Percentiles rank a stretch among this genome's conserved stretches.
Conservation (phyloP, 92 coral and sea anemone species). For the Actinernus sp. region DNA sequence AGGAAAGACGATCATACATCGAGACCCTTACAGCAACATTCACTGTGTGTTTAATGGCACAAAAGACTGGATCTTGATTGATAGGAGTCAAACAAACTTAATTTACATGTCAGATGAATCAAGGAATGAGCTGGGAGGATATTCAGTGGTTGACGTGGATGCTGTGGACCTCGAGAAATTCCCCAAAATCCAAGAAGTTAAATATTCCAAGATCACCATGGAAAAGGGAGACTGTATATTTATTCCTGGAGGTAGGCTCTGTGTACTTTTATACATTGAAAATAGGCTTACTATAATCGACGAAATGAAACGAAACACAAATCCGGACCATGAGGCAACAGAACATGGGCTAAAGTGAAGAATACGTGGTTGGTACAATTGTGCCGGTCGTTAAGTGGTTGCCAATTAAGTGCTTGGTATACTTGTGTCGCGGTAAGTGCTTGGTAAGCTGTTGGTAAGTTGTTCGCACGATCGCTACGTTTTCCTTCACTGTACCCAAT, state of each 20-base stretch:
- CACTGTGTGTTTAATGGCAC: conserved; percentile 97
- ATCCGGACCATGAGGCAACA: too few species aligned
- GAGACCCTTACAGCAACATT: conserved; percentile 92
- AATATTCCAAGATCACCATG: conserved; percentile 85
- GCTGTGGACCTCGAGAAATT: conserved; percentile 80
- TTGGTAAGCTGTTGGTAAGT: too few species aligned
- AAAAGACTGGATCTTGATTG: conserved; percentile 87
- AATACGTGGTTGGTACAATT: too few species aligned
- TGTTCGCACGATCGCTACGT: too few species aligned
- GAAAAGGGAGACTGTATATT: conserved; percentile 94
- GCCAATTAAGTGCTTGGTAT: too few species aligned
- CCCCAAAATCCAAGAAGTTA: conserved; percentile 80
- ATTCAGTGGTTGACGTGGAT: conserved; percentile 77
- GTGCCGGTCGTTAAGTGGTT: too few species aligned
- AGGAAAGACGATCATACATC: conserved; percentile 89
- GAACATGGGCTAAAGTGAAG: too few species aligned
- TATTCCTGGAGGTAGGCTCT: conserved; percentile 98
- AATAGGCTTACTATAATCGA: too few species aligned
- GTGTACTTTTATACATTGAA: too few species aligned
- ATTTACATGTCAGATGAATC: conserved; percentile 89
- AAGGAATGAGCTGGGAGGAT: conserved; percentile 85
- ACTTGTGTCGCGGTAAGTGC: too few species aligned
- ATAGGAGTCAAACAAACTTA: conserved; percentile 82
- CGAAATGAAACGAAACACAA: too few species aligned
- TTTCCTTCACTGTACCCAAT: too few species aligned